Base-by-base conservation (phyloP, 2,797 vertebrate genomes). In the Smutsia temminckii region DNA sequence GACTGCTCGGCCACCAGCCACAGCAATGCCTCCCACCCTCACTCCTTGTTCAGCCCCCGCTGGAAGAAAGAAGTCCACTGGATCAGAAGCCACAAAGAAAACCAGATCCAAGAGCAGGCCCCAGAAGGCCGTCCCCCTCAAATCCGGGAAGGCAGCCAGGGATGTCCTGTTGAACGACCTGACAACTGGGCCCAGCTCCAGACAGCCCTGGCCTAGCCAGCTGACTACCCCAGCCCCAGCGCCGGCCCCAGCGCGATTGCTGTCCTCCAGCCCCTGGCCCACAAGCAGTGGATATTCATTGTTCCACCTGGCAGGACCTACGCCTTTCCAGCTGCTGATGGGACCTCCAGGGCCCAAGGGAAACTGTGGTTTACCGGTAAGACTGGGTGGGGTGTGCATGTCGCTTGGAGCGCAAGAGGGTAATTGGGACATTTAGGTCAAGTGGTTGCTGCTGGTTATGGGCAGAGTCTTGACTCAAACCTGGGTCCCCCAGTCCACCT, bases 281-380 rank as follows among this genome's bases (percentile, higher is more conserved):
- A 93, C 98, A 75, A 98, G 98, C 93, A 93, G 98, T 40, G 98
- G 98, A 96, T 98, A 99, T 96, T 98, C 99, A 40, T 98, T 99
- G 94, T 99, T 99, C 92, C 98, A 99, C 94, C 96, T 97, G 18
- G 59, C 98, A n/a, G 99, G 98, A 90, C 98, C 99, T n/a, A 99
- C 99, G 12, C 98, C 98, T 0, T 99, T 99, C 98, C 99, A 99
- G 0, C 97, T 99, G 97, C 96, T 99, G 79, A 97, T 98, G 96
- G 99, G 99, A 97, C 98, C 98, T 98, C 98, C 99, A 16, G 99
- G 99, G 91, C 97, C 98, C 96, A 99, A 99, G 98, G 99, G 99
- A 98, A 99, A 99, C 97, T 99, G 98, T 89, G 99, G 99, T 98
- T 98, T 98, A 68, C 98, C 97, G 98, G 99, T 99, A 98, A 99